These are phyloP conservation scores for Octodonta nipae DNA, from an alignment of 2,888 invertebrate genomes.

Conservation along the genomic window DNA sequence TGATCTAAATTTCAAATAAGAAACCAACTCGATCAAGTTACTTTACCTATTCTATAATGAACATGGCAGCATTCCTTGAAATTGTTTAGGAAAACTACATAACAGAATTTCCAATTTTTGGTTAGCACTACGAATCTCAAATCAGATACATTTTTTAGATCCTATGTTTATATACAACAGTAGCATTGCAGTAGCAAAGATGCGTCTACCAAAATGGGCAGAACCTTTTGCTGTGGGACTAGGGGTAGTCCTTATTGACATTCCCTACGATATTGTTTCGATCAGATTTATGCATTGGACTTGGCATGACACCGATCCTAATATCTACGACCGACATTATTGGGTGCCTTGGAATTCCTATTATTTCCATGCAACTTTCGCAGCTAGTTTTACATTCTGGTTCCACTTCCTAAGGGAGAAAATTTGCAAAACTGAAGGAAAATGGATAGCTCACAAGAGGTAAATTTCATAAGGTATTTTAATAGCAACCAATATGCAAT, in stretches of 20 bases:
- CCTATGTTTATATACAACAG: constrained; percentile 49
- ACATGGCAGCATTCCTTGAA: no score
- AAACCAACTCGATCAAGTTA: no score
- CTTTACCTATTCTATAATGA: no score
- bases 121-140: no score
- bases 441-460: constrained; percentile 40
- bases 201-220: constrained; percentile 44
- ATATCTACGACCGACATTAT: constrained; percentile 59
- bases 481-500: no score
- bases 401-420: constrained; percentile 47
- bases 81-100: no score
- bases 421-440: constrained; percentile 40
- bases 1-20: no score
- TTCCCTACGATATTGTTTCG: constrained; percentile 67
- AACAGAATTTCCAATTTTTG: no score
- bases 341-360: constrained; percentile 78
- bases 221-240: constrained; percentile 57
- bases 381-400: constrained; percentile 56
- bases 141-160: constrained; percentile 32
- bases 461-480: constrained; percentile 7
- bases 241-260: constrained; percentile 55
- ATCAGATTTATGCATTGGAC: constrained; percentile 72
- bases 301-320: constrained; percentile 67
- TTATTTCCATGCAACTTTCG: constrained; percentile 66
- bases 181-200: constrained; percentile 42